Evolutionary conservation across 1,140 invertebrate genomes (phyloP), one percentile per base, ranked within the genome.

Genomic region (Penaeus vannamei): DNA sequence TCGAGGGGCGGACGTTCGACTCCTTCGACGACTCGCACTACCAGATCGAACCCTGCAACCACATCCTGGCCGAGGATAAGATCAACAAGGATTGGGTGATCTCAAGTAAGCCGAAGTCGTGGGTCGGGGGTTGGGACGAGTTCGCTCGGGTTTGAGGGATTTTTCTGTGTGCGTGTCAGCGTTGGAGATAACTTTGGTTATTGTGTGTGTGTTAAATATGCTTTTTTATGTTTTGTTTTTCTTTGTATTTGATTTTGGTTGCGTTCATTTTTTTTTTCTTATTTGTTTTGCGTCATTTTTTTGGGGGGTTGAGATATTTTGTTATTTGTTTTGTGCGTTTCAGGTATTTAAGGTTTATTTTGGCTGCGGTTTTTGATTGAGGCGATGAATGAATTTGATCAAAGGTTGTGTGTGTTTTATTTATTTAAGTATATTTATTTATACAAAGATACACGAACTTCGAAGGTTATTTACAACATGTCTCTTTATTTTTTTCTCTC

Each of bases 21-120:
- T 97, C 96, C 0, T 97, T 97, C 91, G 97, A 97, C 92, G 95
- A 95, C 14, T 94, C 95, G 0, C 95, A 96, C 80, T 96, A 95
- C 85, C 96, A 96, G 91, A 96, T 96, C 90, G 96, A 97, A 89
- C 94, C 96, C 22, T 97, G 97, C 92, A 95, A 96, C 93, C 96
- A 97, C 92, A 94, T 97, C 64, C 92, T 97, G 12, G 95, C 95
- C 0, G 93, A 96, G 64, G 96, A 97, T 92, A 91, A 91, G 79
- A 94, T 95, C 88, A 92, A 94, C 17, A 93, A 95, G 46, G 93
- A 94, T 64, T 97, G 96, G 96, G 94, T 93, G 69, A 93, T 96
- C 64, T 94, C 94, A 90, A 92, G 96, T 96, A 93, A 94, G 93
- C 93, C 89, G 66, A 69, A 79, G 20, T 60, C 60, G 92, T 93